Conservation (phyloP, 2,113 vertebrate genomes). For the Aegithalos caudatus region DNA sequence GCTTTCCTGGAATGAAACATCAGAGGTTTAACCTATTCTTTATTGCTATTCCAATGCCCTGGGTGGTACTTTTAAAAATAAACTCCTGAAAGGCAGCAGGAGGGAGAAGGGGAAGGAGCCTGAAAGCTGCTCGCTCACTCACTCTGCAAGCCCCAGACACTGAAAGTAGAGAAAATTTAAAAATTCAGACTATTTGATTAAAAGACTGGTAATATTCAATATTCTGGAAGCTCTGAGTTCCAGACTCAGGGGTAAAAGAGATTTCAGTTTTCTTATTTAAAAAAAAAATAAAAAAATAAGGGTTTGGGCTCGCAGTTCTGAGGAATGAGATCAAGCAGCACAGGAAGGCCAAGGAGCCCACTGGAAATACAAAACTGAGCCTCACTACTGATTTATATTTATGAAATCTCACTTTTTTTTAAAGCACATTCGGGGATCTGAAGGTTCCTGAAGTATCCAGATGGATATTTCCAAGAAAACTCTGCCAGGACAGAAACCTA, state of each 20-base stretch:
- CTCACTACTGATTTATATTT: neutral
- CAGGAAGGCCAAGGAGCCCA: neutral
- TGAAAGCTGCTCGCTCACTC: neutral
- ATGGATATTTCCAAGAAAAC: neutral
- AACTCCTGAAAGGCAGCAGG: conserved; percentile 19
- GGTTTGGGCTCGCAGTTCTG: neutral
- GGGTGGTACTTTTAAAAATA: conserved; percentile 56
- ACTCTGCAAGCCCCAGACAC: neutral
- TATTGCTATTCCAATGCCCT: conserved; percentile 63
- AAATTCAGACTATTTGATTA: neutral
- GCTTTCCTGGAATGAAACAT: conserved; percentile 53
- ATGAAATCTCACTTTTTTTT: neutral
- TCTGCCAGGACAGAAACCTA: neutral
- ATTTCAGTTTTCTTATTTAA: neutral
- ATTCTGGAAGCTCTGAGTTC: neutral
- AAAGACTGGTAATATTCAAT: neutral
- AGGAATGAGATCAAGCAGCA: neutral
- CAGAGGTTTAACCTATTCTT: conserved; percentile 56
- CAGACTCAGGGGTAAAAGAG: neutral
- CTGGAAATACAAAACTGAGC: neutral
- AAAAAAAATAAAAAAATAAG: neutral
- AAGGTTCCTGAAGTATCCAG: neutral
- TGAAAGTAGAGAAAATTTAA: neutral
- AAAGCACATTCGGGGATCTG: neutral
- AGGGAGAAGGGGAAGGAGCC: neutral